Conservation (phyloP, 2,888 invertebrate genomes). For the Nezara viridula region DNA sequence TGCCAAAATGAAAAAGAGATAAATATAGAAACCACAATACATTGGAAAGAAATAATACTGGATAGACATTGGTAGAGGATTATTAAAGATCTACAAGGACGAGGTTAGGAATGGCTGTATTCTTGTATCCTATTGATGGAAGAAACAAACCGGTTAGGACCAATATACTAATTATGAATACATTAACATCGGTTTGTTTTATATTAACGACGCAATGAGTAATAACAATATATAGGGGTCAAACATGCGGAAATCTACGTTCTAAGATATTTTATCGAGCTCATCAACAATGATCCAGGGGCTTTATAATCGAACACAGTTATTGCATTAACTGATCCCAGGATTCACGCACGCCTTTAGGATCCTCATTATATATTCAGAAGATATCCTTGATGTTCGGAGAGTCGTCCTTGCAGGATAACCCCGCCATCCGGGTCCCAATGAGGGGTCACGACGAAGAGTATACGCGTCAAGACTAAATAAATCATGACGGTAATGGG, state of each 20-base stretch:
- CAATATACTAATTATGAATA: no score
- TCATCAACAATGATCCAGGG: background rate
- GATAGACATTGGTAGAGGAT: no score
- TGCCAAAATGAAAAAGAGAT: no score
- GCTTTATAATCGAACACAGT: background rate
- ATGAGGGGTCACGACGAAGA: slow-evolving; percentile 39
- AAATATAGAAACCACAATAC: no score
- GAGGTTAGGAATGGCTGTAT: background rate
- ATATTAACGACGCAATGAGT: background rate
- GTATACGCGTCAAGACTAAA: slow-evolving; percentile 19
- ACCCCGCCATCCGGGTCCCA: slow-evolving; percentile 31
- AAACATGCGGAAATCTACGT: background rate
- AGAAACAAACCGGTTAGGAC: no score
- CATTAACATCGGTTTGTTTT: background rate
- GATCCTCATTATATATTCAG: background rate
- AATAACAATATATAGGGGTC: background rate
- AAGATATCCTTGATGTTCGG: slow-evolving; percentile 27
- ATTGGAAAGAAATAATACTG: no score
- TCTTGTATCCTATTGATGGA: no score
- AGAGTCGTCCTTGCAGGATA: slow-evolving; percentile 2
- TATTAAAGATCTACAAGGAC: no score
- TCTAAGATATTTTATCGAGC: background rate
- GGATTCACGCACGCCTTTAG: background rate
- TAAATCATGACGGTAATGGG: slow-evolving; percentile 28
- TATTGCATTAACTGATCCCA: slow-evolving; percentile 37